Evolutionary conservation across 2,888 invertebrate species (phyloP).

Genomic region (Caenorhabditis virilis): DNA sequence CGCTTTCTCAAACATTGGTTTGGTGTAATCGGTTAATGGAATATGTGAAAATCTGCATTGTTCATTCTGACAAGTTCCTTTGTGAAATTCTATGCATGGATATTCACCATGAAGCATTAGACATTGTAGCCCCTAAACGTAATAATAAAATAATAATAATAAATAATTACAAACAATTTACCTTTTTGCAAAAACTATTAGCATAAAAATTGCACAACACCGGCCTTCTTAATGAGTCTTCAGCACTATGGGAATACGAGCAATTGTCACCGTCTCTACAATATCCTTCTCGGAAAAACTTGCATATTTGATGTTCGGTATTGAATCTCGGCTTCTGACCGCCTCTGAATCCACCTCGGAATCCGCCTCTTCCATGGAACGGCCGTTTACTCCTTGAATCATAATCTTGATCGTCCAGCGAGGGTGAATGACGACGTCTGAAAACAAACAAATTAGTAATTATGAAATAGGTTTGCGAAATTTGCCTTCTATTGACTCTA

Average conservation of each 20-base stretch:
- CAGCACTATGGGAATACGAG: constrained; percentile 64
- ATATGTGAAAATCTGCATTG: constrained; percentile 65
- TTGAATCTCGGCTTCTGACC: constrained; percentile 33
- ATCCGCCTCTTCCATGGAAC: constrained; percentile 22
- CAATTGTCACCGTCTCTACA: constrained; percentile 68
- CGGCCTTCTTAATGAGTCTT: constrained; percentile 59
- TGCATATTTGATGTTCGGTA: constrained; percentile 64
- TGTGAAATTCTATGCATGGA: constrained; percentile 66
- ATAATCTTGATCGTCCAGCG: constrained; percentile 28
- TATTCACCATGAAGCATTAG: constrained; percentile 66
- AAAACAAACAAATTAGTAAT: constrained; percentile 3
- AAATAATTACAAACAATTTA: constrained; percentile 5
- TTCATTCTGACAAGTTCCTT: constrained; percentile 60
- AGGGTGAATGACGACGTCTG: constrained; percentile 39
- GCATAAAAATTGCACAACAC: constrained; percentile 67
- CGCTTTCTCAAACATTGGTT: constrained; percentile 59
- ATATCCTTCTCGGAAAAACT: constrained; percentile 69
- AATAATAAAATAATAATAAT: not conserved
- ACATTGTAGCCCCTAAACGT: constrained; percentile 50
- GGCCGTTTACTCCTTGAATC: constrained; percentile 13
- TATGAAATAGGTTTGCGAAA: too few species aligned
- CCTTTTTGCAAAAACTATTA: constrained; percentile 66
- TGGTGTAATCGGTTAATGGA: constrained; percentile 64
- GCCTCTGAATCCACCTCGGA: constrained; percentile 27
- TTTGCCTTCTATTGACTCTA: constrained; percentile 7